Evolutionary conservation across 64 coral and sea anemone species (phyloP).

Genomic region (Astreopora myriophthalma): DNA sequence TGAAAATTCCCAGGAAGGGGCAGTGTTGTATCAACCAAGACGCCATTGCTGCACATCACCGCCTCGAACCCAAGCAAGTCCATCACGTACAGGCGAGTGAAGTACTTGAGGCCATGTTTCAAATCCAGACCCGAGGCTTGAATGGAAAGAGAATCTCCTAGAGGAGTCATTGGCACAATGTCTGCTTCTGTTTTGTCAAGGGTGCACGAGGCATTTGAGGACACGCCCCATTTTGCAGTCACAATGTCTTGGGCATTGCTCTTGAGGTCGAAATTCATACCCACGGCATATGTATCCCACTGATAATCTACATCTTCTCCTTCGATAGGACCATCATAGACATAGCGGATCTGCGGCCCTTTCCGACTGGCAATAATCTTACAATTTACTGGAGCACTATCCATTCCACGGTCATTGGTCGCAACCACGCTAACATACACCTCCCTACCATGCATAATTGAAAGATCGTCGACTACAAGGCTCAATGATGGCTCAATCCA

Average conservation of each 20-base stretch:
- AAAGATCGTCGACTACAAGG: slow-evolving; percentile 44
- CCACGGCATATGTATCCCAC: slow-evolving; percentile 47
- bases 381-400: slow-evolving; percentile 74
- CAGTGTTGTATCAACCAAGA: slow-evolving; percentile 83
- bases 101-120: slow-evolving; percentile 73
- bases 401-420: slow-evolving; percentile 74
- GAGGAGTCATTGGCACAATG: slow-evolving; percentile 34
- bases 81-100: slow-evolving; percentile 63
- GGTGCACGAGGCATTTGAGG: slow-evolving; percentile 61
- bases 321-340: slow-evolving; percentile 70
- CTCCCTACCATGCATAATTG: slow-evolving; percentile 84
- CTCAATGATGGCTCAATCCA: slow-evolving; percentile 66
- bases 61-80: slow-evolving; percentile 72
- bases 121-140: slow-evolving; percentile 73
- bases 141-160: slow-evolving; percentile 79
- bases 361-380: slow-evolving; percentile 72
- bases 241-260: slow-evolving; percentile 36
- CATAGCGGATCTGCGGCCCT: slow-evolving; percentile 75
- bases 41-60: slow-evolving; percentile 91
- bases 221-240: slow-evolving; percentile 86
- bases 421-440: slow-evolving; percentile 80
- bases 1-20: slow-evolving; percentile 69
- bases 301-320: slow-evolving; percentile 82
- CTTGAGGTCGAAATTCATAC: slow-evolving; percentile 71
- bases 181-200: slow-evolving; percentile 70